phyloP scores from a whole-genome alignment of 2,888 invertebrate genomes.

The Stenodera caucasica region DNA sequence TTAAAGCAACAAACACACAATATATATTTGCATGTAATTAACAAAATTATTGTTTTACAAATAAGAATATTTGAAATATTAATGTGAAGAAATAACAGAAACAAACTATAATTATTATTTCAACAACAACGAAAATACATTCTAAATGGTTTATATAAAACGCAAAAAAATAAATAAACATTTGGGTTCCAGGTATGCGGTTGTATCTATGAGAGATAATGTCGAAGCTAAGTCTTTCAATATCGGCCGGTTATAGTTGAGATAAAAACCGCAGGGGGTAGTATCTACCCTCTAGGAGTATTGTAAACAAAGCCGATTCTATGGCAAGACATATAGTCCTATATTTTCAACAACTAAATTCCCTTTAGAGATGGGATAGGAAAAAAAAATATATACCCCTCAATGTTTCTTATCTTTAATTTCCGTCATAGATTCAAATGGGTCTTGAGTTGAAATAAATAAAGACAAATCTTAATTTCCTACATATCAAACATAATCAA shows the following conservation, averaged over 20 bases:
- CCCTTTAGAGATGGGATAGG: neutral
- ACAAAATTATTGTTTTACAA: constrained; percentile 5
- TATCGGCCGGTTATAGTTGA: constrained; percentile 30
- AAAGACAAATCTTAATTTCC: too few relatives aligned
- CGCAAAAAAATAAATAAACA: constrained; percentile 17
- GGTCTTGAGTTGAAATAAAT: too few relatives aligned
- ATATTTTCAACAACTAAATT: constrained; percentile 21
- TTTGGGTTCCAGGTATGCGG: constrained; percentile 34
- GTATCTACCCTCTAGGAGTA: constrained; percentile 22
- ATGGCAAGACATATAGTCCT: constrained; percentile 21
- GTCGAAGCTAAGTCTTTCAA: constrained; percentile 32
- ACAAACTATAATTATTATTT: constrained; percentile 21
- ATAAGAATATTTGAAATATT: constrained; percentile 8
- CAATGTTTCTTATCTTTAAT: constrained; percentile 9
- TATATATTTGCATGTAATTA: constrained; percentile 14
- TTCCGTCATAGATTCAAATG: neutral
- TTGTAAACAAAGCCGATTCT: constrained; percentile 27
- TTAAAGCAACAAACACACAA: constrained; percentile 6
- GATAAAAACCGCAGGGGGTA: constrained; percentile 28
- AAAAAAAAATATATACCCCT: neutral
- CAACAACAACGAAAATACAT: constrained; percentile 29
- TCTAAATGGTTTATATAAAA: constrained; percentile 36
- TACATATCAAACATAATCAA: constrained; percentile 30
- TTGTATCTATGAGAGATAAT: constrained; percentile 39
- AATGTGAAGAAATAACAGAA: constrained; percentile 17